These are phyloP conservation scores for Lysandra bellargus DNA, from an alignment of 2,888 invertebrate species.

Conservation along the genomic window DNA sequence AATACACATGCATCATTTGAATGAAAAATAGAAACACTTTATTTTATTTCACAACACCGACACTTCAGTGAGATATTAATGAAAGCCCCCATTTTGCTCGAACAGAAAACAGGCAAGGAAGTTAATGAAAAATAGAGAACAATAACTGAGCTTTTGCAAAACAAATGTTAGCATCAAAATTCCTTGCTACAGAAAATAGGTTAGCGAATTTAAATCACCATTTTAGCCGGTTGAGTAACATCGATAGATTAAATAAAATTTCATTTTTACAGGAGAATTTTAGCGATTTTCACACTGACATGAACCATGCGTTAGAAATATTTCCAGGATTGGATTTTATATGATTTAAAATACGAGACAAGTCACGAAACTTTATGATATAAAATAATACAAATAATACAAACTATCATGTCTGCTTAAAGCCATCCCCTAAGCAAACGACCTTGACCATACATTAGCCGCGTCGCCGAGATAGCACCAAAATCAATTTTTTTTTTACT, in stretches of 20 bases:
- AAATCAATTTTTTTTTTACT: too few species aligned
- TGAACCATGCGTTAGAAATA: too few species aligned
- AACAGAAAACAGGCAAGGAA: conserved; percentile 28
- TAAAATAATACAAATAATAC: too few species aligned
- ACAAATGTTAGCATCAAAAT: background rate
- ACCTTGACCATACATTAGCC: too few species aligned
- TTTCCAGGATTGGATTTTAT: too few species aligned
- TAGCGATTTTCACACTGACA: too few species aligned
- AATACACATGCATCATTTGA: background rate
- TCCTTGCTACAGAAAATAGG: conserved; percentile 1
- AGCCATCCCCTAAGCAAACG: too few species aligned
- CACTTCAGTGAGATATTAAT: conserved; percentile 23
- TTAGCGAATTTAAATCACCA: background rate
- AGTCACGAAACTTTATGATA: too few species aligned
- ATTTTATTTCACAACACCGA: conserved; percentile 18
- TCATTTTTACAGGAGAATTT: background rate
- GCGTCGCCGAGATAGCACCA: too few species aligned
- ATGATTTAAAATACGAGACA: too few species aligned
- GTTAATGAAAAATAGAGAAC: conserved; percentile 27
- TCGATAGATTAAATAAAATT: background rate
- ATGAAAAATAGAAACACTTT: conserved; percentile 6
- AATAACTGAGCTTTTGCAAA: conserved; percentile 13
- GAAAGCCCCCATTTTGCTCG: conserved; percentile 25
- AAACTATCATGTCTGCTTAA: too few species aligned
- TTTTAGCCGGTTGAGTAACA: background rate